Conservation (phyloP, 1,140 invertebrate genomes). For the Cepaea nemoralis region DNA sequence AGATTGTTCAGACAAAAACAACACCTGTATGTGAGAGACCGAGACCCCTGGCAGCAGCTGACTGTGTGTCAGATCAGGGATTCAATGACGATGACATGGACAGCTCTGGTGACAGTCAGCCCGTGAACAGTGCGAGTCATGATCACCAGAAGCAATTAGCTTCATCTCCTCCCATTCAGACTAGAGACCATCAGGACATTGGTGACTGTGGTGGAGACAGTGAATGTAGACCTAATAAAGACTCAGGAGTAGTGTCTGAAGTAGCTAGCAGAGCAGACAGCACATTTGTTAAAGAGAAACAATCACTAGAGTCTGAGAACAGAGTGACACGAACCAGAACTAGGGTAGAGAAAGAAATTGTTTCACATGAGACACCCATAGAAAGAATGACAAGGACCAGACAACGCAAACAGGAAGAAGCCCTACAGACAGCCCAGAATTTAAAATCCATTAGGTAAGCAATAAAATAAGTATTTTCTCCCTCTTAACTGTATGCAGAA, state of each 20-base stretch:
- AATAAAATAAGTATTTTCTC: no score
- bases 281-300: background rate
- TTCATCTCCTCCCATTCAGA: background rate
- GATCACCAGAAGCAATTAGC: background rate
- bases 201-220: background rate
- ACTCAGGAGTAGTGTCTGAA: background rate
- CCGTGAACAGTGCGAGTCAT: background rate
- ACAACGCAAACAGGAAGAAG: background rate
- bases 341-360: background rate
- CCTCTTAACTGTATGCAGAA: no score
- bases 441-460: background rate
- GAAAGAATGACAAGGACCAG: background rate
- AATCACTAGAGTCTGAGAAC: background rate
- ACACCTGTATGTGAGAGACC: background rate
- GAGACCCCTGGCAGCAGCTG: no score
- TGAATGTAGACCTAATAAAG: background rate
- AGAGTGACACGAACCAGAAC: background rate
- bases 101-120: background rate
- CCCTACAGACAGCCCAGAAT: background rate
- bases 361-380: background rate
- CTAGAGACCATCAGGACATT: background rate
- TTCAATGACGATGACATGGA: background rate
- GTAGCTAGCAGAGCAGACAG: background rate
- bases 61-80: background rate
- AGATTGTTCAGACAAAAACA: conserved; percentile 5